Base-by-base conservation (phyloP, 2,888 invertebrate genomes). In the Tinea semifulvella region DNA sequence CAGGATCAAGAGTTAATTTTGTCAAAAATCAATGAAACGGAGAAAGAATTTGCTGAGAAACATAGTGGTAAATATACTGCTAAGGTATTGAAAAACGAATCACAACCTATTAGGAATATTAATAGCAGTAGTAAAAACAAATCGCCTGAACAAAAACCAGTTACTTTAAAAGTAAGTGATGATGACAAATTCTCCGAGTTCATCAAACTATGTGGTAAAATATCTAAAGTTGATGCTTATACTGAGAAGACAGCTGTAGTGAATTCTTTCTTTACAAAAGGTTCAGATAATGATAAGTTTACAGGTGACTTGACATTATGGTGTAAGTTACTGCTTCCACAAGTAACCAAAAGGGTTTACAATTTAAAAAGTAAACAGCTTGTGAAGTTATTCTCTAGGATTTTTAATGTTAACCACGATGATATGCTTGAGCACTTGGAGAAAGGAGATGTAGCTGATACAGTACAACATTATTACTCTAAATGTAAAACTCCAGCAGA, bases 331-430 rank as follows among this genome's bases (percentile, higher is more conserved):
- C 69, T 97, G 16, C 72, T 97, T 43, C 97, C 96, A 0, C 90
- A 88, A 39, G 89, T 89, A 18, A 84, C 88, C 10, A 94, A 94
- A 65, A 82, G 93, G 48, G 87, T 96, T 22, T 98, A 96, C 64
- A 96, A 97, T 76, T 75, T 98, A 42, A 94, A 95, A 76, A 94
- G 91, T 61, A 96, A 95, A 65, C 95, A 96, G 60, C 79, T 98
- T 44, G 80, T 95, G 0, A 96, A 97, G 70, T 68, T 96, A 36
- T 96, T 95, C 64, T 89, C 94, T 38, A 85, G 86, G 69, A 86
- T 96, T 48, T 91, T 96, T 52, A 70, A 79, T 2, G 83, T 83
- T 0, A 87, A 89, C 65, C 88, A 88, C 49, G 87, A 89, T 53
- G 89, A 88, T 38, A 96, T 98, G 94, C 68, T 92, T 6, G 87